Conservation (phyloP, 2,888 invertebrate species). For the Cephonodes hylas region DNA sequence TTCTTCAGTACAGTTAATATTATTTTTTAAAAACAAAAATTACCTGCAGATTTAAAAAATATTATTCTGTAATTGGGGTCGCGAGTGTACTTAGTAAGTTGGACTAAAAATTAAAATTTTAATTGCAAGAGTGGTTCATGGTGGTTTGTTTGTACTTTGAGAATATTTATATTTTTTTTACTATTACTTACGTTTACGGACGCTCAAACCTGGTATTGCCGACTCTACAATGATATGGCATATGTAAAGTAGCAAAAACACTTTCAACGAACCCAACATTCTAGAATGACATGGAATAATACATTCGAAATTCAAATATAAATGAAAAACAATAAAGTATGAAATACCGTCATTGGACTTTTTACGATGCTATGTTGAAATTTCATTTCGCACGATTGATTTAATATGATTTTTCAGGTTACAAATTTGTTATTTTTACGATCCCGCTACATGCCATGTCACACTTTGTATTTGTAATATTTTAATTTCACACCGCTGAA, state of each 20-base stretch:
- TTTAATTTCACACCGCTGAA: not conserved
- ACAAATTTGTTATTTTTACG: not conserved
- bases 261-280: constrained; percentile 10
- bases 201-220: constrained; percentile 49
- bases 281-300: not conserved
- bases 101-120: no score
- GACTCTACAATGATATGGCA: constrained; percentile 42
- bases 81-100: no score
- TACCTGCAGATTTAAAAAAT: no score
- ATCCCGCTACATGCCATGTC: not conserved
- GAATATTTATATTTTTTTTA: not conserved
- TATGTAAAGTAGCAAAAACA: constrained; percentile 32
- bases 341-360: not conserved
- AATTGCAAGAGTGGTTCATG: no score
- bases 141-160: no score
- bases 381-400: not conserved
- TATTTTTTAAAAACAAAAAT: no score
- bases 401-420: not conserved
- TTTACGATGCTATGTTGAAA: not conserved
- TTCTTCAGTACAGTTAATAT: no score
- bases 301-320: not conserved
- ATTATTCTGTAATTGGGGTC: no score
- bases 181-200: constrained; percentile 51
- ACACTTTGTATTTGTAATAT: not conserved
- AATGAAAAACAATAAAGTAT: constrained; percentile 1